phyloP scores from a whole-genome alignment of 2,113 vertebrate species.

The Alethe castanea region DNA sequence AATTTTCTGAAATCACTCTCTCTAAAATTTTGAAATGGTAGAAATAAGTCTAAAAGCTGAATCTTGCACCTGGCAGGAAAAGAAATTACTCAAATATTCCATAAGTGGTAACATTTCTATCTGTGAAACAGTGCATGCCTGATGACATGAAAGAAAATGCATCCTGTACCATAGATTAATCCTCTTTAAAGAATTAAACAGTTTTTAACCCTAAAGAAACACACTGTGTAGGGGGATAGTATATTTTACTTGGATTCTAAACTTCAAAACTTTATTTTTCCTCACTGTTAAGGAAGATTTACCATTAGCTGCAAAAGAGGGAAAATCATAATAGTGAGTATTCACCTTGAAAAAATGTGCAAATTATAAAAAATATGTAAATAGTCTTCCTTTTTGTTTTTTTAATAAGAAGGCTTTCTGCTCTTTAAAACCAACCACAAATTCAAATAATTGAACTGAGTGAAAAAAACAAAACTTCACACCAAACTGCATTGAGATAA shows the following conservation, averaged over 20 bases:
- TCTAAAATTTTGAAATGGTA: not conserved
- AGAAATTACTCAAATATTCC: not conserved
- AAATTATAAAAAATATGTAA: not conserved
- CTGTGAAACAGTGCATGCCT: not conserved
- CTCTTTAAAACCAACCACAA: not conserved
- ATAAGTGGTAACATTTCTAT: not conserved
- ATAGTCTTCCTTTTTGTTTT: not conserved
- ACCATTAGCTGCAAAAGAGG: not conserved
- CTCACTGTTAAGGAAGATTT: not conserved
- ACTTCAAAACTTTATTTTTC: not conserved
- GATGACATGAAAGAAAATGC: not conserved
- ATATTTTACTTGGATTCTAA: not conserved
- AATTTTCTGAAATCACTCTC: not conserved
- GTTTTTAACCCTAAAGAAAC: not conserved
- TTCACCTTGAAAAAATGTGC: not conserved
- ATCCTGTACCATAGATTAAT: not conserved
- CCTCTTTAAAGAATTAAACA: not conserved
- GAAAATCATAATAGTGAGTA: not conserved
- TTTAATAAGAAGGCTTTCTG: not conserved
- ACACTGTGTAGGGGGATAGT: not conserved
- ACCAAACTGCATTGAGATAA: not conserved
- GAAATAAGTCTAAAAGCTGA: not conserved
- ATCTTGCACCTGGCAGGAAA: not conserved
- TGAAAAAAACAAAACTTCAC: not conserved
- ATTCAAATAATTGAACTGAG: not conserved